phyloP scores from a whole-genome alignment of 1,140 invertebrate genomes.

The Choristoneura fumiferana region DNA sequence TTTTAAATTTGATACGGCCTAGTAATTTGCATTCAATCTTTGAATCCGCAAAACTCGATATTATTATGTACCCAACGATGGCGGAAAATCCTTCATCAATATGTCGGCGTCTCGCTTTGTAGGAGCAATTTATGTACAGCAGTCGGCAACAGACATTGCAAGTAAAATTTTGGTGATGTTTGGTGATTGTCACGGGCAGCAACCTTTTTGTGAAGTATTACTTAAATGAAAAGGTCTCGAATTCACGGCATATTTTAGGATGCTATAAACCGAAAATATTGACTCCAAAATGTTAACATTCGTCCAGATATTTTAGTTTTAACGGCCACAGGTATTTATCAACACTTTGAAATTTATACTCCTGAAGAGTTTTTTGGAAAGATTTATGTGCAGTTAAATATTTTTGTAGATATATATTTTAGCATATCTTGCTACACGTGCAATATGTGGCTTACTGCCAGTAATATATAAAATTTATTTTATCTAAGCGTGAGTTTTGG shows the following conservation, averaged over 20 bases:
- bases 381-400: background rate
- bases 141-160: background rate
- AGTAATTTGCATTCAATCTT: conserved; percentile 40
- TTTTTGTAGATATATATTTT: conserved; percentile 2
- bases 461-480: conserved; percentile 34
- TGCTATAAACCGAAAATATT: conserved; percentile 1
- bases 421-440: conserved; percentile 22
- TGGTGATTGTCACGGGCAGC: background rate
- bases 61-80: conserved; percentile 24
- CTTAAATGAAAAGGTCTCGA: no score
- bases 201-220: no score
- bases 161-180: background rate
- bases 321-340: background rate
- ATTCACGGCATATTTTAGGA: no score
- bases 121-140: conserved; percentile 13
- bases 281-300: background rate
- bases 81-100: conserved; percentile 31
- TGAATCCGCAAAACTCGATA: conserved; percentile 24
- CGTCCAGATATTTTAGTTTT: background rate
- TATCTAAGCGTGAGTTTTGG: conserved; percentile 54
- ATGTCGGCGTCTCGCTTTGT: conserved; percentile 15
- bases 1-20: conserved; percentile 22
- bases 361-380: background rate
- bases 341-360: background rate
- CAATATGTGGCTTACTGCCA: conserved; percentile 45